Evolutionary conservation across 2,888 invertebrate species (phyloP), one percentile per base, ranked within the genome.

Genomic region (Automeris io): DNA sequence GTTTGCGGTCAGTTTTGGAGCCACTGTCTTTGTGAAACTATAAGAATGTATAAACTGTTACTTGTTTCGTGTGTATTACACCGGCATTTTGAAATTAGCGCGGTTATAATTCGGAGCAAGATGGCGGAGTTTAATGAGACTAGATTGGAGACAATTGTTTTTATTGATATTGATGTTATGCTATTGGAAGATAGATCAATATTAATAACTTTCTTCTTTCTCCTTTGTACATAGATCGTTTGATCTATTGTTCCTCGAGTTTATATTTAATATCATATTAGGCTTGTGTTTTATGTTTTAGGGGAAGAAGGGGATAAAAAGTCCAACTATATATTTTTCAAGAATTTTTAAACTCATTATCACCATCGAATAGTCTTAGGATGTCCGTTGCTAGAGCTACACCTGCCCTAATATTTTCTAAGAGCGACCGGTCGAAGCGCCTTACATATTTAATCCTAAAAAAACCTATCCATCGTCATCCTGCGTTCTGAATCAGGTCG

Each of bases 141-240:
- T 43, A 51, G 51, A 57, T 57, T 54, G 51, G 49, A 37, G 29
- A 47, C 50, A 56, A 57, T 56, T 57, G 57, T 51, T 50, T 35
- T 21, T 33, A 57, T 54, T 55, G 43, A 49, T 50, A 54, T 52
- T 46, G 51, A 49, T 46, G 51, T 34, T 22, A 35, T 40, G 25
- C 41, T 32, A 48, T 52, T 54, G 47, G 52, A 34, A 32, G 8
- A 26, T 43, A 42, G 51, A 49, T 54, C 49, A 41, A 43, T 47
- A 42, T 48, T 51, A 47, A 49, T 49, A 48, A 40, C 36, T 29
- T 29, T 29, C 29, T 29, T 29, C 16, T 29, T 16, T 5, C 8
- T 29, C 29, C 1, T 29, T 16, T 1, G 9, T 29, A 29, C 13
- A 16, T 29, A 16, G 13, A 29, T 29, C 16, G 16, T 29, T 29